A percentile compares a stretch with the other conserved stretches of the same genome.
phyloP scores from a whole-genome alignment of 2,888 invertebrate species.

The Lymantria monacha region DNA sequence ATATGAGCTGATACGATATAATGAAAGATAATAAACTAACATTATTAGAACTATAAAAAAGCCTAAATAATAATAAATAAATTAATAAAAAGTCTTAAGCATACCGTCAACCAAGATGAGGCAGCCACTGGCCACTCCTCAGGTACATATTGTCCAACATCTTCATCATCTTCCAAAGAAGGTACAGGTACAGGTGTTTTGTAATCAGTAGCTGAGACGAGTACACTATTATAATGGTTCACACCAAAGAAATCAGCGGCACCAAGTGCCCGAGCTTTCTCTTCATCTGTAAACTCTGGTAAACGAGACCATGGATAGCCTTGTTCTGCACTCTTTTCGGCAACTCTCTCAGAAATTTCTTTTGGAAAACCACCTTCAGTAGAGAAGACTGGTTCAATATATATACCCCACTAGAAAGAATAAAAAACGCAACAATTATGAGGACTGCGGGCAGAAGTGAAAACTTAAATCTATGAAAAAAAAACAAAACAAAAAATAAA shows the following conservation, averaged over 20 bases:
- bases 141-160: constrained; percentile 26
- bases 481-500: too few relatives aligned
- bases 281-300: constrained; percentile 62
- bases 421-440: too few relatives aligned
- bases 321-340: constrained; percentile 62
- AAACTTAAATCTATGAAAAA: too few relatives aligned
- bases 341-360: constrained; percentile 65
- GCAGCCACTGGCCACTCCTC: constrained; percentile 48
- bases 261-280: constrained; percentile 50
- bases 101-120: constrained; percentile 53
- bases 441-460: too few relatives aligned
- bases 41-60: too few relatives aligned
- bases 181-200: constrained; percentile 34
- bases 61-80: too few relatives aligned
- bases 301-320: constrained; percentile 63
- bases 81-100: constrained; percentile 11
- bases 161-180: constrained; percentile 45
- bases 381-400: constrained; percentile 74
- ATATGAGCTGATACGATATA: too few relatives aligned
- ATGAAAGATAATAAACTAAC: too few relatives aligned
- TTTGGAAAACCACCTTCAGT: constrained; percentile 77
- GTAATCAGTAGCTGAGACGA: constrained; percentile 42
- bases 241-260: constrained; percentile 73
- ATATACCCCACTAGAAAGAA: constrained; percentile 62
- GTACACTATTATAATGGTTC: constrained; percentile 84